Percentiles rank a stretch among this genome's conserved stretches.
Evolutionary conservation across 2,888 invertebrate genomes (phyloP).

Genomic region (Microplitis manilae): DNA sequence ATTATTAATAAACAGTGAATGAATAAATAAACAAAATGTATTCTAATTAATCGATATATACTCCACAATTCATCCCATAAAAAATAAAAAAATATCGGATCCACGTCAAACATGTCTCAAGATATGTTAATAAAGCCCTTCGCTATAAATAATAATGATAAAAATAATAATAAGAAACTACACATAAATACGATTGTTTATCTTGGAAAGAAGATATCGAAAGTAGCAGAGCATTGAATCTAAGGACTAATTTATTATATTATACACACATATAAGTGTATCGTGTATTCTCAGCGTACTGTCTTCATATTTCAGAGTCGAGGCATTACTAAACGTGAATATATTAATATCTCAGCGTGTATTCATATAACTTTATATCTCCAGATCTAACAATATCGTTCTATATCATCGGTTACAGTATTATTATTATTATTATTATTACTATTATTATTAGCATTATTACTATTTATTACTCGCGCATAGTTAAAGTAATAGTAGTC

Average conservation of each 20-base stretch:
- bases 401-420: slow-evolving; percentile 33
- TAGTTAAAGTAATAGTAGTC: not conserved
- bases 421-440: not conserved
- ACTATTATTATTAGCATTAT: not conserved
- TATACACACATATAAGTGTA: slow-evolving; percentile 18
- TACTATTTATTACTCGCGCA: not conserved
- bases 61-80: too few relatives aligned
- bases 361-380: slow-evolving; percentile 32
- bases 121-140: too few relatives aligned
- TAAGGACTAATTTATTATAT: slow-evolving; percentile 40
- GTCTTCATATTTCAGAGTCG: slow-evolving; percentile 51
- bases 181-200: slow-evolving; percentile 52
- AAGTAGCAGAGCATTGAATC: slow-evolving; percentile 18
- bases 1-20: too few relatives aligned
- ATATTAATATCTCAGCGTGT: slow-evolving; percentile 31
- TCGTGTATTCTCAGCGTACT: slow-evolving; percentile 34
- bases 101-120: too few relatives aligned
- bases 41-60: too few relatives aligned
- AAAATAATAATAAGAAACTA: not conserved
- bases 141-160: too few relatives aligned
- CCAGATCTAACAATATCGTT: slow-evolving; percentile 39
- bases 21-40: too few relatives aligned
- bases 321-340: slow-evolving; percentile 25
- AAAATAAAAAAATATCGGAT: too few relatives aligned
- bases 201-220: slow-evolving; percentile 44